Evolutionary conservation across 2,797 vertebrate species (phyloP), one percentile per base, ranked within the genome.

Genomic region (Girardinus metallicus): DNA sequence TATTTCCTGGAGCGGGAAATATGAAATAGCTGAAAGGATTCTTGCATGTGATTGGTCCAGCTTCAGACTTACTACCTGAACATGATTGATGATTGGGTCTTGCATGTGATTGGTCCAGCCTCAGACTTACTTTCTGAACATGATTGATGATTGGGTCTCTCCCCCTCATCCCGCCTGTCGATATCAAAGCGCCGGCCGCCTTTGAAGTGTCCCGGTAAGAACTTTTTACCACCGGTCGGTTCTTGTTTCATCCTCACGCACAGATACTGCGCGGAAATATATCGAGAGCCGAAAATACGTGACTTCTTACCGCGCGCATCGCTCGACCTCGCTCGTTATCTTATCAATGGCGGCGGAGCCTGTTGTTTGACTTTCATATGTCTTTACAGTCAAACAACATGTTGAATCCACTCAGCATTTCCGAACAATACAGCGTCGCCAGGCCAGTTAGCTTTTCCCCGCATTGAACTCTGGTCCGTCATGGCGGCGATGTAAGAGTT

Each of bases 131-230:
- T 62, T 29, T 29, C 2, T 62, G 57, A 15, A 29, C 41, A 41
- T 41, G 41, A 41, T 1, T 41, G 41, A 41, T 41, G 41, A 41
- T 41, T 41, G 41, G 1, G 1, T 41, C 41, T 41, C 41, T 41
- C 41, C n/a, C 9, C 15, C 34, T 1, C 16, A 21, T 23, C 36
- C 64, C 36, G 64, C 64, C 64, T 68, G 36, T 66, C 53, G 62
- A 68, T 80, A 68, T 76, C 76, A 82, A 82, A 75, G 76, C 76
- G 3, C 7, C 13, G 18, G 31, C 46, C 11, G 13, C 34, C 75
- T 84, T 84, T 84, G 82, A 84, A 80, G 78, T 84, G 51, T 23
- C 51, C 36, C 51, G 4, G 75, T 71, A 74, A 80, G 60, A 31
- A 84, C 62, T 44, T 55, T 43, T 66, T 72, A 73, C 55, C 77